Base-by-base conservation (phyloP, 2,113 vertebrate species). In the Sapajus apella region DNA sequence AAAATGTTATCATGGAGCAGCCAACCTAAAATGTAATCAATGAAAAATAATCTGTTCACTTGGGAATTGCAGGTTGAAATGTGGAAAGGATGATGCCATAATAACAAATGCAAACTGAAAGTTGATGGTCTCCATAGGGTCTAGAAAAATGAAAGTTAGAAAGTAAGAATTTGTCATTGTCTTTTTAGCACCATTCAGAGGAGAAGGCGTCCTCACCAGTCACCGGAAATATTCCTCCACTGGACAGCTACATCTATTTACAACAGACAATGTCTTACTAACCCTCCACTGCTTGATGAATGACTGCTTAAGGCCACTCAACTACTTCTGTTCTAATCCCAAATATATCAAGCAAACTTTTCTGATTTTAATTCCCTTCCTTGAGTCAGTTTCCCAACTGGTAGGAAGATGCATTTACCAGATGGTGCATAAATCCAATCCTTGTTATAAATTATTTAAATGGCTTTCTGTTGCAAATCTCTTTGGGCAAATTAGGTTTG, bases 391-490 rank as follows among this genome's bases (percentile, higher is more conserved):
- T 86, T 85, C 52, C n/a, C 50, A 76, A 87, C 11, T 83, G 68
- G 32, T 77, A 90, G 86, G 21, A 76, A 52, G 45, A 92, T 93
- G 2, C 61, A 80, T 70, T 90, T 87, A 80, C 37, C 76, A 94
- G n/a, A 73, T 92, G 11, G 32, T 70, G 6, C 14, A 50, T 76
- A 70, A 87, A 90, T 72, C 8, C 20, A 87, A 10, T 75, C 9
- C 75, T 76, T 75, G 25, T 79, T 87, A 83, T 90, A 92, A 87
- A 87, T 95, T 80, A 80, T 92, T 87, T 58, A 90, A 79, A 79
- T 84, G 16, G 3, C 30, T 91, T 81, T 58, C 73, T 77, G 30
- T 43, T 87, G 14, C 27, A 94, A 68, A 55, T 92, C 9, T 82
- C n/a, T 92, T 84, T 61, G 37, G 55, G 7, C 12, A 92, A 80